These are phyloP conservation scores for Galeopsomyia nigrocyanea DNA, from an alignment of 2,888 invertebrate genomes.

Conservation along the genomic window DNA sequence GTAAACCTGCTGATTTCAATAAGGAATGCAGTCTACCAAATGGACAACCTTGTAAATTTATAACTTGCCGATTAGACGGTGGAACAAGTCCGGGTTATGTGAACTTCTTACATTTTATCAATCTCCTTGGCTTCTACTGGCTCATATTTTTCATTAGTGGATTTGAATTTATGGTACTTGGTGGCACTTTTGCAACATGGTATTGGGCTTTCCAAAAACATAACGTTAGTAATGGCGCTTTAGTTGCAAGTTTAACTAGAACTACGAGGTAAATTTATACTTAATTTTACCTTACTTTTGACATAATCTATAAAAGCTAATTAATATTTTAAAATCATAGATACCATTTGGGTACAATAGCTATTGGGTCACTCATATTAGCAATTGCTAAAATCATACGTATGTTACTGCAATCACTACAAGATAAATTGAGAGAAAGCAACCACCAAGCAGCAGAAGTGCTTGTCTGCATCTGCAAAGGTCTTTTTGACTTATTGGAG, in stretches of 20 bases:
- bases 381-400: slow-evolving; percentile 91
- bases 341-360: slow-evolving; percentile 83
- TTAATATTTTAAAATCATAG: slow-evolving; percentile 52
- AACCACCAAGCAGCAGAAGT: slow-evolving; percentile 80
- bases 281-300: neutral
- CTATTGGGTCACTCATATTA: slow-evolving; percentile 82
- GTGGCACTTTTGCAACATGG: slow-evolving; percentile 89
- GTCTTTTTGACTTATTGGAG: slow-evolving; percentile 90
- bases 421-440: slow-evolving; percentile 80
- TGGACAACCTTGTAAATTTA: slow-evolving; percentile 23
- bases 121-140: slow-evolving; percentile 91
- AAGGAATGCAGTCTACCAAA: slow-evolving; percentile 22
- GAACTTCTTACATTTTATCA: slow-evolving; percentile 19
- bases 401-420: slow-evolving; percentile 87
- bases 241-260: slow-evolving; percentile 76
- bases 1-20: slow-evolving; percentile 22
- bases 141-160: slow-evolving; percentile 89
- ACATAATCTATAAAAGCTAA: neutral
- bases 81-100: slow-evolving; percentile 12
- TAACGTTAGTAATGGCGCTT: slow-evolving; percentile 86
- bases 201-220: slow-evolving; percentile 79
- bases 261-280: slow-evolving; percentile 72
- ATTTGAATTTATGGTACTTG: slow-evolving; percentile 90
- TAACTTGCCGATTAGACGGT: slow-evolving; percentile 17
- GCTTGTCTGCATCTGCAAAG: slow-evolving; percentile 79